Evolutionary conservation across 2,113 vertebrate species (phyloP), one percentile per base, ranked within the genome.

Genomic region (Mastomys coucha): DNA sequence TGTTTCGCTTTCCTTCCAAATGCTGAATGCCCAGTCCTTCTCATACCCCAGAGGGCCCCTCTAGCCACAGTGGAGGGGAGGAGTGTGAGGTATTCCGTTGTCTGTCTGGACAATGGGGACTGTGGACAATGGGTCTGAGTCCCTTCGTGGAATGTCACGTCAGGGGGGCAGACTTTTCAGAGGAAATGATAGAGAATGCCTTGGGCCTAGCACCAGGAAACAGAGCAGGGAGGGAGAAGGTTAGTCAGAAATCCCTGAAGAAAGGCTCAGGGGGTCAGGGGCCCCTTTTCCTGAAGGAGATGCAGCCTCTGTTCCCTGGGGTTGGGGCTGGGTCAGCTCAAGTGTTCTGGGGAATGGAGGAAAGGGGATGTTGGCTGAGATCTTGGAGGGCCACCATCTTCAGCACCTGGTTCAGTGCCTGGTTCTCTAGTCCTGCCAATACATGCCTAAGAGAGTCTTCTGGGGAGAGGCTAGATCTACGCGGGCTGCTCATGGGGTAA

Each of bases 181-280:
- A 87, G 94, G 81, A 96, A 91, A 51, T 31, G 19, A n/a, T 9
- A 49, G 70, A 93, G 72, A 93, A 58, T 24, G 49, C 39, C 36
- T 8, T 9, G 22, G 19, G 1, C 53, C 88, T 82, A 53, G 85
- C 39, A 72, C 14, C 58, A 85, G 39, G 39, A 89, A 78, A 76
- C 39, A 76, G n/a, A 0, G 56, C n/a, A n/a, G 28, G 24, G 53
- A 22, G 24, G 56, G 20, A 58, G 72, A 13, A 78, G 76, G 42
- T 22, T 39, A 19, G 9, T 31, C 72, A 69, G 89, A 67, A 65
- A 92, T 11, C 17, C 39, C 70, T 36, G 75, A 82, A 70, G 80
- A 31, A 51, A 45, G 63, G 28, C 53, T 93, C 81, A 20, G 8
- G 33, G 7, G 39, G 42, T 11, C 5, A 16, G 75, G 33, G n/a